These are phyloP conservation scores for Sebastes glaucus DNA, from an alignment of 2,797 vertebrate genomes.

Conservation along the genomic window DNA sequence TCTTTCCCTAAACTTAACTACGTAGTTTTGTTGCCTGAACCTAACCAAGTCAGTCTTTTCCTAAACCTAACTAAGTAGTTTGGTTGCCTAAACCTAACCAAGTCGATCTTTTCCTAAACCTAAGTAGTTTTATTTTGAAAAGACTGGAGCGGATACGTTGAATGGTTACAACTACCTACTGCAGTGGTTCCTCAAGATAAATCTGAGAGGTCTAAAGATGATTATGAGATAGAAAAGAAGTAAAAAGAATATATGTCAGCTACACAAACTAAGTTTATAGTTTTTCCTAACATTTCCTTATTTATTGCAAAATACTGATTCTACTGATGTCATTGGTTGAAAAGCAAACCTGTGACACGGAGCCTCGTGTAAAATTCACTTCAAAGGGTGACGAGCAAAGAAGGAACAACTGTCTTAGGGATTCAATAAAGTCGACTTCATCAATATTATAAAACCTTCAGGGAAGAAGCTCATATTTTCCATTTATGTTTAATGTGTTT, in stretches of 20 bases:
- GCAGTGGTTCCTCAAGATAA: background rate
- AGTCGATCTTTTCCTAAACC: too few relatives aligned
- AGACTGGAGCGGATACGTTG: too few relatives aligned
- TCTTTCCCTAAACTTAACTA: too few relatives aligned
- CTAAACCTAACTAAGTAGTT: too few relatives aligned
- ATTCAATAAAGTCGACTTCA: background rate
- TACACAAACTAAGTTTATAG: background rate
- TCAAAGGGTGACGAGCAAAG: background rate
- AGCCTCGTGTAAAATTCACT: background rate
- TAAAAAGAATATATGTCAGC: background rate
- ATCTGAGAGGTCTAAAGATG: background rate
- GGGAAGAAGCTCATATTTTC: background rate
- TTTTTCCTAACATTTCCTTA: background rate
- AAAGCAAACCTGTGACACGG: background rate
- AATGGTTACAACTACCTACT: background rate
- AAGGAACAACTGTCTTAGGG: background rate
- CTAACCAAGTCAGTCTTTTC: too few relatives aligned
- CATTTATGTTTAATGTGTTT: background rate
- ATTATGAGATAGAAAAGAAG: background rate
- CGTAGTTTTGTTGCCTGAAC: too few relatives aligned
- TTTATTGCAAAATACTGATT: background rate
- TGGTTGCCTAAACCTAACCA: rapidly evolving
- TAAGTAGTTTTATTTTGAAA: too few relatives aligned
- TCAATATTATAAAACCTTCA: background rate
- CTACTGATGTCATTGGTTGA: background rate